These are phyloP conservation scores for Centropus unirufus DNA, from an alignment of 2,113 vertebrate species.

Conservation along the genomic window DNA sequence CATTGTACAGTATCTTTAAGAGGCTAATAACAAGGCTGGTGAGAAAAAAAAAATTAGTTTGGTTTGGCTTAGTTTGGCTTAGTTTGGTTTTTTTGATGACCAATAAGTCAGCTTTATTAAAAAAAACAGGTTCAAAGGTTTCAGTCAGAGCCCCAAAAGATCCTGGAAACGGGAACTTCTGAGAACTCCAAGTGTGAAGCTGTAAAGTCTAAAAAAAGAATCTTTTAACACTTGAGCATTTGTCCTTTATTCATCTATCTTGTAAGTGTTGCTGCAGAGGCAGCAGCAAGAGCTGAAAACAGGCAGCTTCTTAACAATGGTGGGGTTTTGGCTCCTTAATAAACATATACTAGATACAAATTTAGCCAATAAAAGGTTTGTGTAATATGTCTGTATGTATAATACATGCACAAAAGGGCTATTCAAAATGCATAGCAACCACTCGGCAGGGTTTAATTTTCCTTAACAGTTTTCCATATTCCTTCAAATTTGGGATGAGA, in stretches of 20 bases:
- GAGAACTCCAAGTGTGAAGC: constrained; percentile 41
- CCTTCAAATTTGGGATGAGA: constrained; percentile 59
- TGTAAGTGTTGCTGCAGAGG: not conserved
- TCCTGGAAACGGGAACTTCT: not conserved
- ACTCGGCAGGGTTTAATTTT: constrained; percentile 64
- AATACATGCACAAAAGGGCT: constrained; percentile 56
- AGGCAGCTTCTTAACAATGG: not conserved
- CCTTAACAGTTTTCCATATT: constrained; percentile 59
- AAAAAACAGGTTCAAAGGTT: not conserved
- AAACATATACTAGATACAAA: constrained; percentile 59
- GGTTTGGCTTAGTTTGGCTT: not conserved
- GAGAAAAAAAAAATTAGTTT: not conserved
- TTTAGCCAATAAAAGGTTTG: constrained; percentile 59
- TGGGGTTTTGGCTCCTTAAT: constrained; percentile 15
- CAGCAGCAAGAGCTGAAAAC: not conserved
- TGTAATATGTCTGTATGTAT: constrained; percentile 52
- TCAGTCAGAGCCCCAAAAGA: not conserved
- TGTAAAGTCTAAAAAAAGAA: constrained; percentile 21
- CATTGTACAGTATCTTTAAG: not conserved
- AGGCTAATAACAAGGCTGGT: not conserved
- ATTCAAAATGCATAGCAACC: constrained; percentile 63
- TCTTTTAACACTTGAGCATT: constrained; percentile 36
- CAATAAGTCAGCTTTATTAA: not conserved
- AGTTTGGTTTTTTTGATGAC: not conserved
- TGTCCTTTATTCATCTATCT: constrained; percentile 26